phyloP scores from a whole-genome alignment of 2,888 invertebrate species.

The Tiliacea citrago region DNA sequence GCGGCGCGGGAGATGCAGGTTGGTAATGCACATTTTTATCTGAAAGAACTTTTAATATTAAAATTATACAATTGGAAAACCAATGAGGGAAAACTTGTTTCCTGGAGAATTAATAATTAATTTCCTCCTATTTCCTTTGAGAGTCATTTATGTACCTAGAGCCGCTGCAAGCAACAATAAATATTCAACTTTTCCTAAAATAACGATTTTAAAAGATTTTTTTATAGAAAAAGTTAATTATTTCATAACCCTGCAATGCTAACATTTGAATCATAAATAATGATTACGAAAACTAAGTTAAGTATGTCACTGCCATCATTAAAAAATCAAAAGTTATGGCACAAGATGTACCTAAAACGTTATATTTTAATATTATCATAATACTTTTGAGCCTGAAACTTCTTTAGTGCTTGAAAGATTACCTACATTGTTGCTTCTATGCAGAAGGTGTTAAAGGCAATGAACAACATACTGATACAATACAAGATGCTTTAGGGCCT shows the following conservation, averaged over 20 bases:
- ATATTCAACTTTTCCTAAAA: no score
- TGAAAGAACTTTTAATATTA: not conserved
- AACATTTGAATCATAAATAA: slow-evolving; percentile 6
- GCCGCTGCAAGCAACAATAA: not conserved
- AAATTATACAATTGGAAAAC: not conserved
- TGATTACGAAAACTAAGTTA: slow-evolving; percentile 26
- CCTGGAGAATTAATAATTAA: not conserved
- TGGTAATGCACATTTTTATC: slow-evolving; percentile 52
- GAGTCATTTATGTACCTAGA: no score
- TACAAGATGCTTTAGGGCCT: no score
- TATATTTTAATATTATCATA: not conserved
- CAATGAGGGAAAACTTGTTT: not conserved
- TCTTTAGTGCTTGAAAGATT: not conserved
- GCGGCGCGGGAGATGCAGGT: slow-evolving; percentile 63
- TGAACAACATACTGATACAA: no score
- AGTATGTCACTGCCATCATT: slow-evolving; percentile 25
- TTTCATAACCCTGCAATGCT: not conserved
- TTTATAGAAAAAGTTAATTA: not conserved
- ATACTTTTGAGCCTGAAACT: not conserved
- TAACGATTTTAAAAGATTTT: no score
- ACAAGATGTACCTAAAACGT: not conserved
- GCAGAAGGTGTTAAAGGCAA: not conserved
- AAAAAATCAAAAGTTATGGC: not conserved
- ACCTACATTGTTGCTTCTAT: not conserved
- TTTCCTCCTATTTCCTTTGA: not conserved